phyloP scores from a whole-genome alignment of 2,113 vertebrate genomes.

The Zosterops hypoxanthus region DNA sequence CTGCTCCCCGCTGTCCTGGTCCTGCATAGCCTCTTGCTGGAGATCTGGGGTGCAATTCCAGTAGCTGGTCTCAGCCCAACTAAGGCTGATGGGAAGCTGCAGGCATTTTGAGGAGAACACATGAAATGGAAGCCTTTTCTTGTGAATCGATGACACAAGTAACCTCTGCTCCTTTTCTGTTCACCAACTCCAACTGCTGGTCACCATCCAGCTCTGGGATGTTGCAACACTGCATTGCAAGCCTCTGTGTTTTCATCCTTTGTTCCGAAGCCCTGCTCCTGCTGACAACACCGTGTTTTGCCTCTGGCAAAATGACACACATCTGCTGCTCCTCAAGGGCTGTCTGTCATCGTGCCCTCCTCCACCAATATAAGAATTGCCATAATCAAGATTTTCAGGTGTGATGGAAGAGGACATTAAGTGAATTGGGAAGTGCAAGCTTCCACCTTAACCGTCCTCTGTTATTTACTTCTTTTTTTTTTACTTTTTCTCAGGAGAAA shows the following conservation, averaged over 20 bases:
- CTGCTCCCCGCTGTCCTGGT: not conserved
- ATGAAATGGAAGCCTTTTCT: not conserved
- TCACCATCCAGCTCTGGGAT: not conserved
- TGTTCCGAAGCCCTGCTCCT: not conserved
- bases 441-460: not conserved
- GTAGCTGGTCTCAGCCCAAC: not conserved
- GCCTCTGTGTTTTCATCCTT: not conserved
- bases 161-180: not conserved
- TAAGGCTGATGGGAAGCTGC: not conserved
- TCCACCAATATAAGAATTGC: not conserved
- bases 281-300: not conserved
- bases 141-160: not conserved
- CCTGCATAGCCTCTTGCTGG: not conserved
- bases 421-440: not conserved
- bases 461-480: not conserved
- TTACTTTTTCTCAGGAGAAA: not conserved
- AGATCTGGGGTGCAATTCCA: not conserved
- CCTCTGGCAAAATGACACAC: not conserved
- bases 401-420: not conserved
- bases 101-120: not conserved
- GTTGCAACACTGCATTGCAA: not conserved
- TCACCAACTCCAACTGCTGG: not conserved
- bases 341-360: not conserved
- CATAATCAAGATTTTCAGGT: not conserved
- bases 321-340: not conserved